Base-by-base conservation (phyloP, 64 coral and sea anemone genomes). In the Pocillopora damicornis region DNA sequence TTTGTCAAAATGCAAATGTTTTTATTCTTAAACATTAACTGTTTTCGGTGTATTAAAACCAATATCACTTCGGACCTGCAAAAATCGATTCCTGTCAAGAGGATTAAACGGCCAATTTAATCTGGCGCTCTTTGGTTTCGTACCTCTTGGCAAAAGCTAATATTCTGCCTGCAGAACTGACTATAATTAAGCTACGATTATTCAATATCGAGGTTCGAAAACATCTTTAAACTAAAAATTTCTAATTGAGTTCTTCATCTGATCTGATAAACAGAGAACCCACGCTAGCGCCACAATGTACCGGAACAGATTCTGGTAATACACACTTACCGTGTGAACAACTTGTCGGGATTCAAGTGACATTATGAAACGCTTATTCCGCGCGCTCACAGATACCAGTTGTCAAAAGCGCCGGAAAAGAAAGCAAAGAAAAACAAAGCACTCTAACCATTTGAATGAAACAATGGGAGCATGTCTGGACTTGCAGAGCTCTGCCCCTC, bases 401-500 rank as follows among this genome's bases (percentile, higher is more conserved):
- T 85, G 63, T 69, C 63, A 26, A 85, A 58, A 85, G 18, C 65
- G 5, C 17, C 17, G 35, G 38, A 73, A 22, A 73, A 73, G 61
- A 85, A 85, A 71, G 65, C 62, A 85, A 85, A 72, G 37, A 37
- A 85, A 42, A 35, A 85, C 81, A 85, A 85, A 85, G 37, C 34
- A 72, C 64, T 25, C 16, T 65, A 68, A 17, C 60, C 26, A 67
- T 67, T 64, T 83, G 35, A 83, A 85, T 85, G 72, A 37, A 58
- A 85, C 81, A 85, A 85, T 85, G 81, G 81, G 81, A 23, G 65
- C 81, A 38, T 85, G 81, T 73, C 20, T 85, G 64, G 63, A 73
- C 81, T 85, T 85, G 81, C 65, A 85, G 7, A 85, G 81, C 35
- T 10, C 51, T 26, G 81, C 37, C 11, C 65, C 81, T 9, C 69